phyloP scores from a whole-genome alignment of 2,113 vertebrate species.

The Dasyornis broadbenti region DNA sequence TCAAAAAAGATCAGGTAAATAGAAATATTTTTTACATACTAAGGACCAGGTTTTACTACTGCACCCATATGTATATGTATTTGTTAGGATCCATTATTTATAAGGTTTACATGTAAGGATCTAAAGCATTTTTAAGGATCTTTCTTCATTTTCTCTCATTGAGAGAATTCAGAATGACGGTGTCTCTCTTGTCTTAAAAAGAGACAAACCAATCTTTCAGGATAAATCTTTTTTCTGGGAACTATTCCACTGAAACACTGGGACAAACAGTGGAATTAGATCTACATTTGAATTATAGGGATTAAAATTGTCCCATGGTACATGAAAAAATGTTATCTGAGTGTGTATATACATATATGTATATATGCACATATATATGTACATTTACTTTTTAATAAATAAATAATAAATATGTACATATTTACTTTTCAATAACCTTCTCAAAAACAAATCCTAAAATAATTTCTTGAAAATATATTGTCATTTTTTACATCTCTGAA shows the following conservation, averaged over 20 bases:
- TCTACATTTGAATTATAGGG: neutral
- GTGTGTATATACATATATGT: accelerated
- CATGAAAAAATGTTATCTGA: neutral
- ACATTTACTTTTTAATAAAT: slow-evolving; percentile 28
- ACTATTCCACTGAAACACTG: neutral
- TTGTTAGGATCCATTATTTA: neutral
- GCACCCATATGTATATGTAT: neutral
- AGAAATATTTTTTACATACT: neutral
- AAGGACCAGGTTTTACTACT: neutral
- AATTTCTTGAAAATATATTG: neutral
- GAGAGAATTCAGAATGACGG: neutral
- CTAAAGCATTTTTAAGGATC: neutral
- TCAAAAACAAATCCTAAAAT: neutral
- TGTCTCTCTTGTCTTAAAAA: neutral
- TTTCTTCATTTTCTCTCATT: neutral
- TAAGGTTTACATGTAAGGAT: neutral
- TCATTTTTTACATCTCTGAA: neutral
- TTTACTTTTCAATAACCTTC: slow-evolving; percentile 13
- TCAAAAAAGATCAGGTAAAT: neutral
- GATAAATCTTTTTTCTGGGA: neutral
- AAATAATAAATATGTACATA: neutral
- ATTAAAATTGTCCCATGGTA: neutral
- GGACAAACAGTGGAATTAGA: neutral
- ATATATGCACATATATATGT: neutral
- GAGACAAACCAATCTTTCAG: neutral